phyloP scores from a whole-genome alignment of 2,797 vertebrate genomes.

The Gobio occitaniae region DNA sequence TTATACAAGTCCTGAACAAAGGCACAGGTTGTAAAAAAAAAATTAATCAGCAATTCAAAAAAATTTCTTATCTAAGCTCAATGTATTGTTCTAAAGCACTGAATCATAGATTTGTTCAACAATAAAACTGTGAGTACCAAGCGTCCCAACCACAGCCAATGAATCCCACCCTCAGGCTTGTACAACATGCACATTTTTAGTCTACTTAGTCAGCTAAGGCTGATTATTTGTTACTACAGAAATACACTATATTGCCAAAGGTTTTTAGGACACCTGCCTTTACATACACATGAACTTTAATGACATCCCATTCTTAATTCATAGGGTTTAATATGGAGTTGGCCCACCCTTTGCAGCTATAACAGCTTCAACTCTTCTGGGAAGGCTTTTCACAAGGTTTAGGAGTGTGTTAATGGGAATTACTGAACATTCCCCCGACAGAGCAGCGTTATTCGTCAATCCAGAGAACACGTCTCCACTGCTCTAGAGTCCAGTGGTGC shows the following conservation, averaged over 20 bases:
- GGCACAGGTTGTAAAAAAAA: slow-evolving; percentile 30
- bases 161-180: slow-evolving; percentile 10
- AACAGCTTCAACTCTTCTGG: too few relatives aligned
- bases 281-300: too few relatives aligned
- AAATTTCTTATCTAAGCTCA: slow-evolving; percentile 26
- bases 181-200: slow-evolving; percentile 15
- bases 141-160: slow-evolving; percentile 27
- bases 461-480: too few relatives aligned
- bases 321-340: too few relatives aligned
- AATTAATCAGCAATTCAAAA: slow-evolving; percentile 51
- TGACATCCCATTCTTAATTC: too few relatives aligned
- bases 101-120: slow-evolving; percentile 53
- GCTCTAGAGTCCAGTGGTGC: too few relatives aligned
- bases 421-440: too few relatives aligned
- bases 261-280: too few relatives aligned
- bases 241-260: neutral
- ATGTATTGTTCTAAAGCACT: slow-evolving; percentile 51
- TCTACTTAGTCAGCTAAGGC: neutral
- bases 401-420: too few relatives aligned
- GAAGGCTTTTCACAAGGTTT: too few relatives aligned
- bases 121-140: slow-evolving; percentile 42
- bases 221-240: neutral
- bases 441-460: too few relatives aligned
- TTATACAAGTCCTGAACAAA: slow-evolving; percentile 48
- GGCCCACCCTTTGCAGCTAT: too few relatives aligned